Percentiles rank a stretch among this genome's conserved stretches.
Evolutionary conservation across 37 sponge, comb jelly and placozoan species (phyloP).

Genomic region (Aplysina aerophoba): DNA sequence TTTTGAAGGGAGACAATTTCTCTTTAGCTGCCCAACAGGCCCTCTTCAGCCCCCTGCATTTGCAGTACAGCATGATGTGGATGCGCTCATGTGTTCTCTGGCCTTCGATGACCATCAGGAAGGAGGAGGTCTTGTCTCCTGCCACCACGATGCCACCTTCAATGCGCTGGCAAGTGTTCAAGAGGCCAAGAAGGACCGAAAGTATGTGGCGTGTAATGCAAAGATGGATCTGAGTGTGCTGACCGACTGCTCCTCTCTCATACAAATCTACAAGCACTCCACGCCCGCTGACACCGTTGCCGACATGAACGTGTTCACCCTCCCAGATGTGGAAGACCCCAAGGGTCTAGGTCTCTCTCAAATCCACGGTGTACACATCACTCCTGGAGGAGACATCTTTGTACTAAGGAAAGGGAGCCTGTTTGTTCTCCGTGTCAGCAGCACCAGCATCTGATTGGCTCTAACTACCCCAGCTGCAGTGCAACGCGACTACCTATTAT

Average conservation of each 20-base stretch:
- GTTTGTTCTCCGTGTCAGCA: not conserved
- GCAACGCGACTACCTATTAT: too few relatives aligned
- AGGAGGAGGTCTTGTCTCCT: not conserved
- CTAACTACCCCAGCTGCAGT: too few relatives aligned
- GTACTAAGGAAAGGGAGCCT: not conserved
- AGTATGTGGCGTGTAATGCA: slow-evolving; percentile 3
- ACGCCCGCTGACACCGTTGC: not conserved
- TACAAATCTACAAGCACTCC: slow-evolving; percentile 8
- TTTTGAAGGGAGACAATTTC: not conserved
- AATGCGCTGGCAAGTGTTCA: not conserved
- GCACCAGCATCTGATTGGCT: too few relatives aligned
- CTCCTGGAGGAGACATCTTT: not conserved
- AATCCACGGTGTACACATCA: not conserved
- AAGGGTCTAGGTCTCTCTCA: not conserved
- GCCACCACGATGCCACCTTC: slow-evolving; percentile 8
- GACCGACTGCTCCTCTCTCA: not conserved
- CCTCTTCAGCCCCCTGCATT: not conserved
- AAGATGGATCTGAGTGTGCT: not conserved
- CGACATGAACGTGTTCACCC: not conserved
- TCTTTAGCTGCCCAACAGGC: not conserved
- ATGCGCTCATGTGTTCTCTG: not conserved
- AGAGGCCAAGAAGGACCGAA: not conserved
- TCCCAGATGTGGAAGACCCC: not conserved
- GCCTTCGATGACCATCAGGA: not conserved
- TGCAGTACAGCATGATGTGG: not conserved